phyloP scores from a whole-genome alignment of 1,140 invertebrate species.

The Lasioglossum baleicum region DNA sequence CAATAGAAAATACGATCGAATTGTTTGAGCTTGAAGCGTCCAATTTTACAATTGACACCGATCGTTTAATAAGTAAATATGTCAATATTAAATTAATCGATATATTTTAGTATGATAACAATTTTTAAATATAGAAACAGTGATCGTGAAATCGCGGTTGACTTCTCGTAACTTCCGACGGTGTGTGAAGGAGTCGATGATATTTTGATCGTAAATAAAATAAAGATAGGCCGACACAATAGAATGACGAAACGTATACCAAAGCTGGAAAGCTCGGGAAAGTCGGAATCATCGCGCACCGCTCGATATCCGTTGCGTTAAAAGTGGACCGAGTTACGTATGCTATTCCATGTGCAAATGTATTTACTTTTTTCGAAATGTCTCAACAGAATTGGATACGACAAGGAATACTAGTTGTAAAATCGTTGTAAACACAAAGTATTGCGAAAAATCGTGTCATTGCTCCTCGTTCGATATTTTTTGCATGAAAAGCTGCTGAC shows the following conservation, averaged over 20 bases:
- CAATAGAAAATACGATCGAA: not conserved
- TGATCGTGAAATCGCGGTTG: not conserved
- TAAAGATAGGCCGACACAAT: slow-evolving; percentile 22
- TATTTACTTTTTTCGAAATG: slow-evolving; percentile 1
- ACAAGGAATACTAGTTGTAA: not conserved
- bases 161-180: not conserved
- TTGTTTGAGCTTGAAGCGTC: not conserved
- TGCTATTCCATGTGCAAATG: slow-evolving; percentile 6
- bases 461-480: slow-evolving; percentile 72
- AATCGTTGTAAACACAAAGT: slow-evolving; percentile 33
- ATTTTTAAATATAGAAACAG: not conserved
- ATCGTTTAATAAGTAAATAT: not conserved
- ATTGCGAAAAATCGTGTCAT: slow-evolving; percentile 67
- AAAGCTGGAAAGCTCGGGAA: slow-evolving; percentile 52
- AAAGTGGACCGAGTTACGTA: slow-evolving; percentile 36
- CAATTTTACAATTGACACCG: not conserved
- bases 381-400: not conserved
- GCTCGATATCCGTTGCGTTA: slow-evolving; percentile 62
- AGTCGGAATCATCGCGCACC: slow-evolving; percentile 56
- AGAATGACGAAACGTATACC: slow-evolving; percentile 56
- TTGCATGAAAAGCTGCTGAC: slow-evolving; percentile 70
- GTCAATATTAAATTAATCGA: not conserved
- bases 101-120: not conserved
- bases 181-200: not conserved
- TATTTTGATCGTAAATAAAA: not conserved